These are phyloP conservation scores for Xestia xanthographa DNA, from an alignment of 2,888 invertebrate genomes.

Conservation along the genomic window DNA sequence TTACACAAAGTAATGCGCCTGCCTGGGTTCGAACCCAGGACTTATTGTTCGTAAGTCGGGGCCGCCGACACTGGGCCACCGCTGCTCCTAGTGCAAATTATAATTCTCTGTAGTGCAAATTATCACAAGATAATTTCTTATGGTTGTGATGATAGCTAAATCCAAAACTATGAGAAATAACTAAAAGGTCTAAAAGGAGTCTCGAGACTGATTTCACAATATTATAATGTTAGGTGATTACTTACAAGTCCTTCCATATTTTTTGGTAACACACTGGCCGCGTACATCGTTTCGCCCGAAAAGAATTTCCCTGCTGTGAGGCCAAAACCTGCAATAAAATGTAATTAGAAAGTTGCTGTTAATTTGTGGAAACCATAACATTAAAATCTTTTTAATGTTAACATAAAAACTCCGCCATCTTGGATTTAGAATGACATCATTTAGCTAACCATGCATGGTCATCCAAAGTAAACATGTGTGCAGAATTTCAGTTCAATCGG, in stretches of 20 bases:
- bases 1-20: no score
- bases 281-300: conserved; percentile 41
- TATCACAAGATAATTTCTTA: no score
- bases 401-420: no score
- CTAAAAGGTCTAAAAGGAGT: neutral
- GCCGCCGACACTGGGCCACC: no score
- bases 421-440: no score
- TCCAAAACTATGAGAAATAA: neutral
- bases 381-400: neutral
- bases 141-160: neutral
- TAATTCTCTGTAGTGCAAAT: no score
- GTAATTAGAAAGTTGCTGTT: neutral
- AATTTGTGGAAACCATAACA: neutral
- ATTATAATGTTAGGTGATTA: conserved; percentile 3
- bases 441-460: no score
- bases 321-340: conserved; percentile 52
- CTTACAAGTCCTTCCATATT: conserved; percentile 58
- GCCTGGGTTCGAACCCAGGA: no score
- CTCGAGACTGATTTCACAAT: neutral
- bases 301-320: conserved; percentile 61
- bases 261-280: conserved; percentile 40
- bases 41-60: no score
- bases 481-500: no score
- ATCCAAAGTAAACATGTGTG: no score
- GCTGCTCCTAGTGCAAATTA: no score